Evolutionary conservation across 2,888 invertebrate genomes (phyloP).

Genomic region (Drosophila macrospina): DNA sequence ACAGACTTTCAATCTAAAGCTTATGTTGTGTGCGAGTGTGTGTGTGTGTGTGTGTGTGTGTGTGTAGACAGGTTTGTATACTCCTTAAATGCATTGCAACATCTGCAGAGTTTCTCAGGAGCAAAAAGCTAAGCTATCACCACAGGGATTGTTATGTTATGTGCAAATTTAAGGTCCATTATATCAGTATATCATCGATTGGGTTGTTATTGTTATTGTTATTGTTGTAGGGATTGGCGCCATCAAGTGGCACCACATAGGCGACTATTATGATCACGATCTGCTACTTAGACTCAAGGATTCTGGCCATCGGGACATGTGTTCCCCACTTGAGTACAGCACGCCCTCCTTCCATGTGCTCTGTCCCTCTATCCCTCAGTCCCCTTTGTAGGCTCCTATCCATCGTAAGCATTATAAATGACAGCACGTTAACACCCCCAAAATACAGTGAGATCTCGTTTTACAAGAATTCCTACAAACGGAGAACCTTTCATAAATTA

Average conservation of each 20-base stretch:
- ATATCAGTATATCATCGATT: constrained; percentile 9
- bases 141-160: constrained; percentile 12
- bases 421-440: constrained; percentile 82
- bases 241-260: constrained; percentile 65
- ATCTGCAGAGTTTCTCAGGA: constrained; percentile 60
- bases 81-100: constrained; percentile 30
- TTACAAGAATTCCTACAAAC: constrained; percentile 76
- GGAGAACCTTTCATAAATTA: constrained; percentile 74
- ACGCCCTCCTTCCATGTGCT: constrained; percentile 15
- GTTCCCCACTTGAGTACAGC: constrained; percentile 7
- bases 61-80: constrained; percentile 24
- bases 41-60: constrained; percentile 1
- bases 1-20: constrained; percentile 28
- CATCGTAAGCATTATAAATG: constrained; percentile 71
- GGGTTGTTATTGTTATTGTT: background rate
- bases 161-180: constrained; percentile 24
- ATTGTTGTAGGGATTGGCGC: constrained; percentile 60
- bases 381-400: background rate
- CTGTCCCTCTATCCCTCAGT: background rate
- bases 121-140: constrained; percentile 9
- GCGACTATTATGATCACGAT: constrained; percentile 43
- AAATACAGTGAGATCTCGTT: constrained; percentile 62
- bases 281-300: constrained; percentile 45
- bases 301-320: constrained; percentile 7
- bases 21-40: background rate